These are phyloP conservation scores for Ciconia boyciana DNA, from an alignment of 2,113 vertebrate genomes.

Conservation along the genomic window DNA sequence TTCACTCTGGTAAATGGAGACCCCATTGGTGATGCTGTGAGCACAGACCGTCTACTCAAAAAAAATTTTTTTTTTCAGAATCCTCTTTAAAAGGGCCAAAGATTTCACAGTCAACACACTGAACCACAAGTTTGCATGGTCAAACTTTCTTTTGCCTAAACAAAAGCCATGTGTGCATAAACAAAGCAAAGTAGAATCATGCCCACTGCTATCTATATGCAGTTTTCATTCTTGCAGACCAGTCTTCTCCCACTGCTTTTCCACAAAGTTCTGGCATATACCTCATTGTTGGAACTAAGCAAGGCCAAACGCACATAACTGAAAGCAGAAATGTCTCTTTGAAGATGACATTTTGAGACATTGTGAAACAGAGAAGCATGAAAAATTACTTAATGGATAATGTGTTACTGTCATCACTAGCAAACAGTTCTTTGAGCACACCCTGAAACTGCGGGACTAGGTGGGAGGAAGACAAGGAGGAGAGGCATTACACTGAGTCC, in stretches of 20 bases:
- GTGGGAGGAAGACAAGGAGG: not conserved
- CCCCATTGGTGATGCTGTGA: not conserved
- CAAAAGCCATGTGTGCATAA: not conserved
- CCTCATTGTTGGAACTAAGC: not conserved
- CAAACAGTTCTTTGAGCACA: not conserved
- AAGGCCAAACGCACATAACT: not conserved
- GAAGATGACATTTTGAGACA: not conserved
- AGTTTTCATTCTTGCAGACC: not conserved
- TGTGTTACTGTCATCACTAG: not conserved
- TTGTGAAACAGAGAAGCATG: not conserved
- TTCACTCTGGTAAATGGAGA: not conserved
- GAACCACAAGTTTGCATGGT: not conserved
- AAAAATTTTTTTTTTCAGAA: not conserved
- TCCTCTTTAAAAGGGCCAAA: not conserved
- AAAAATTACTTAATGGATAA: not conserved
- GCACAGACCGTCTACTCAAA: not conserved
- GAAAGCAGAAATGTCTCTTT: not conserved
- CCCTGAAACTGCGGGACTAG: not conserved
- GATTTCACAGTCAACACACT: not conserved
- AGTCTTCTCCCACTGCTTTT: not conserved
- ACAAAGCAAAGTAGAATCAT: not conserved
- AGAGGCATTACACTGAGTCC: not conserved
- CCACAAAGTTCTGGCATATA: not conserved
- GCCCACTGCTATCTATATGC: rapidly evolving
- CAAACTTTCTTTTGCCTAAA: not conserved